Evolutionary conservation across 2,113 vertebrate genomes (phyloP), one percentile per base, ranked within the genome.

Genomic region (Onychostoma macrolepis): DNA sequence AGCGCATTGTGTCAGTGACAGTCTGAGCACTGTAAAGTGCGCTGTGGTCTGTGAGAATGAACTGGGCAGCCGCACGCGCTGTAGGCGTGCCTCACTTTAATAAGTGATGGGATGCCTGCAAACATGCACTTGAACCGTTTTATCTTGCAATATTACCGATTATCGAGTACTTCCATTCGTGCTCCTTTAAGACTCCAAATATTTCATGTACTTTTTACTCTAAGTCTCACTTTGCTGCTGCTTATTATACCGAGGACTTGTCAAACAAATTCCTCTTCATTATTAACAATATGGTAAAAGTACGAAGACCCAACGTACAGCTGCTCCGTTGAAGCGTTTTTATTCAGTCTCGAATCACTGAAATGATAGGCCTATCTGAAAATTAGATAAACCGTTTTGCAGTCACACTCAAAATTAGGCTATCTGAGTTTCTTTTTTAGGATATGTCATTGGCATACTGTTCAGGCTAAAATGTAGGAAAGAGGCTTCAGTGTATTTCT

Each of bases 81-180:
- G 61, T 72, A 41, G 83, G 69, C 83, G 69, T 41, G 69, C 33
- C 83, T 72, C 21, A 56, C 11, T 71, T 71, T 53, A n/a, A 36
- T 71, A n/a, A 50, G 63, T 83, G 43, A 83, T 71, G 65, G 81
- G 41, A 71, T 43, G n/a, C n/a, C 15, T 21, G 9, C 13, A 45
- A 81, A 30, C 10, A 7, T 21, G 15, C 6, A 81, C 6, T 63
- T 19, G 12, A 81, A 80, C 30, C 9, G 33, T 56, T 36, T 78
- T 56, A 56, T 43, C 3, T 36, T 4, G 36, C 38, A 1, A 2
- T 26, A 10, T 41, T 41, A 43, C 19, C 41, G 36, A 63, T n/a
- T 3, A 38, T 41, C 33, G 17, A 26, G 8, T n/a, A 12, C 5
- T 33, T 61, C 50, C 17, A 17, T 53, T 53, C 19, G 30, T 30